Base-by-base conservation (phyloP, 2,797 vertebrate genomes). In the Oreortyx pictus region DNA sequence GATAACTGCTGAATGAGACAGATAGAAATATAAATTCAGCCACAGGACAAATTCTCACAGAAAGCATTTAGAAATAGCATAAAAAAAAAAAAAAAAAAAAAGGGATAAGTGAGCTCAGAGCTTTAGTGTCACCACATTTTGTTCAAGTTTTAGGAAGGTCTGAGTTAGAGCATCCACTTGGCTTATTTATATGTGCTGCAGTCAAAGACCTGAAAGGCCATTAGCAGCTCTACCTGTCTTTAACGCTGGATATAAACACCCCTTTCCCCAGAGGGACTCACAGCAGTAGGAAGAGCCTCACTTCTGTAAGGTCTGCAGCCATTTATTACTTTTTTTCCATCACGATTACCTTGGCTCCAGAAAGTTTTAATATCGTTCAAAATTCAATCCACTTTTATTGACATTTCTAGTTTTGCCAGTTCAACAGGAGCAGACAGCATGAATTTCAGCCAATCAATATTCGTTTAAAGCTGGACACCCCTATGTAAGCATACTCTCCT, bases 361-460 rank as follows among this genome's bases (percentile, higher is more conserved):
- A 94, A 97, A 96, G 95, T 97, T 97, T 97, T 96, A 97, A 96
- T 97, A 96, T 91, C n/a, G 3, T 93, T 97, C 94, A 96, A 96
- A 96, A 95, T 93, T 66, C 86, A 85, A 87, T 94, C 80, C 88
- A 95, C 89, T 92, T 97, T 97, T 97, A 96, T 97, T 93, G 97
- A 97, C 93, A 96, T 78, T 71, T 91, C 86, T 52, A 70, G 93
- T 97, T 97, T 96, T 90, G 95, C 92, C 95, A 90, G 93, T 94
- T 96, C 93, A 97, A 97, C 94, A 86, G 95, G 94, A 95, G 93
- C 86, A 97, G 86, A 90, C 67, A n/a, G 94, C 95, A 91, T 96
- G 96, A 97, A 95, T 97, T 95, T 96, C 94, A 89, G 89, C 60
- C 91, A 97, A 96, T 97, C 92, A 92, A 93, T 94, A 93, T 97